Conservation (phyloP, 2,888 invertebrate genomes). For the Clivina fossor region DNA sequence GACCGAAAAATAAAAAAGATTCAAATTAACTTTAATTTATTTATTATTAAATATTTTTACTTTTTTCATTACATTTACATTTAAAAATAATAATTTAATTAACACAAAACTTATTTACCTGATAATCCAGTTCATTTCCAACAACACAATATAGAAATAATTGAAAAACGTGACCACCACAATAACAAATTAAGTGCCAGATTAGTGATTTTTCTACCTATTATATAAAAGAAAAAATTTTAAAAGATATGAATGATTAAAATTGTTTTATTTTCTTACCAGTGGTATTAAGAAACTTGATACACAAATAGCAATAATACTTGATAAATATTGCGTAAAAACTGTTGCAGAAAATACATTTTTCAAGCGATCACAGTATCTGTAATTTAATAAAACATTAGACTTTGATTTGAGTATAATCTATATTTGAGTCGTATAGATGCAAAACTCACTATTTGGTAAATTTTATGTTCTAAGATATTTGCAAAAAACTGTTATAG, state of each 20-base stretch:
- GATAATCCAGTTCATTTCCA: constrained; percentile 23
- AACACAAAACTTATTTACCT: too few species aligned
- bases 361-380: constrained; percentile 23
- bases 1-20: neutral
- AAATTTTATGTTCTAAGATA: too few species aligned
- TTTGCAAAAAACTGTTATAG: too few species aligned
- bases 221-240: constrained; percentile 2
- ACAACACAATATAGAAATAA: constrained; percentile 30
- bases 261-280: constrained; percentile 7
- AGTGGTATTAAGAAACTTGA: constrained; percentile 28
- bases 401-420: neutral
- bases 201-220: constrained; percentile 23
- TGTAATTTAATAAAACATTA: constrained; percentile 8
- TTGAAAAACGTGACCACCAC: constrained; percentile 25
- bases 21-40: neutral
- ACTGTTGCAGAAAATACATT: constrained; percentile 21
- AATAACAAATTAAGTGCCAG: constrained; percentile 18
- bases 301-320: constrained; percentile 26
- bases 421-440: too few species aligned
- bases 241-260: neutral
- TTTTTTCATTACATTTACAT: too few species aligned
- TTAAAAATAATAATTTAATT: too few species aligned
- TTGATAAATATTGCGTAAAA: constrained; percentile 22
- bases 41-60: neutral
- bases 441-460: too few species aligned